phyloP scores from a whole-genome alignment of 2,113 vertebrate genomes.

The Eudyptes chrysolophus region DNA sequence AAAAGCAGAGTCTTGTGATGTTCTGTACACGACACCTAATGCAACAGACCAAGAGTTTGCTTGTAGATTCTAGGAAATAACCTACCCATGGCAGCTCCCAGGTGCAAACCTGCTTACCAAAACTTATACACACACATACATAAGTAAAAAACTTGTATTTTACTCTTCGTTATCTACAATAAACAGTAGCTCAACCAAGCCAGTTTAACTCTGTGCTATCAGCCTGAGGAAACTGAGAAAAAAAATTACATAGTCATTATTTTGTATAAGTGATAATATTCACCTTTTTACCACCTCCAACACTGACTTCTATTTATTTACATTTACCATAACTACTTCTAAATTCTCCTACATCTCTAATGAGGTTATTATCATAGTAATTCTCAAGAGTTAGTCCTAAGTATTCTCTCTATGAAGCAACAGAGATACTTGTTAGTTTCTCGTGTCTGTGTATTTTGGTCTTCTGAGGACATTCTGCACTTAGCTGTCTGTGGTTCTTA shows the following conservation, averaged over 20 bases:
- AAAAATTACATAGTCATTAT: not conserved
- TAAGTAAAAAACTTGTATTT: not conserved
- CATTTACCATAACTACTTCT: not conserved
- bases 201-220: not conserved
- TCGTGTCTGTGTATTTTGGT: not conserved
- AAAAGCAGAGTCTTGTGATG: not conserved
- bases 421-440: conserved; percentile 9
- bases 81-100: not conserved
- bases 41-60: not conserved
- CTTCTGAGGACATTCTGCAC: not conserved
- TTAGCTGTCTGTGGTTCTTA: not conserved
- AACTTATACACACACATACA: not conserved
- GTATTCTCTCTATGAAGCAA: not conserved
- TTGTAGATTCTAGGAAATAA: not conserved
- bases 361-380: not conserved
- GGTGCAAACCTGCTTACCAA: not conserved
- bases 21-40: not conserved
- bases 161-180: not conserved
- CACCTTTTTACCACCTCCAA: conserved; percentile 14
- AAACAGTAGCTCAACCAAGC: not conserved
- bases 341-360: not conserved
- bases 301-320: not conserved
- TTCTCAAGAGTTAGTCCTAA: not conserved
- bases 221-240: not conserved
- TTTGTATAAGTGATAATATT: not conserved